phyloP scores from a whole-genome alignment of 2,113 vertebrate genomes.

The Callocephalon fimbriatum region DNA sequence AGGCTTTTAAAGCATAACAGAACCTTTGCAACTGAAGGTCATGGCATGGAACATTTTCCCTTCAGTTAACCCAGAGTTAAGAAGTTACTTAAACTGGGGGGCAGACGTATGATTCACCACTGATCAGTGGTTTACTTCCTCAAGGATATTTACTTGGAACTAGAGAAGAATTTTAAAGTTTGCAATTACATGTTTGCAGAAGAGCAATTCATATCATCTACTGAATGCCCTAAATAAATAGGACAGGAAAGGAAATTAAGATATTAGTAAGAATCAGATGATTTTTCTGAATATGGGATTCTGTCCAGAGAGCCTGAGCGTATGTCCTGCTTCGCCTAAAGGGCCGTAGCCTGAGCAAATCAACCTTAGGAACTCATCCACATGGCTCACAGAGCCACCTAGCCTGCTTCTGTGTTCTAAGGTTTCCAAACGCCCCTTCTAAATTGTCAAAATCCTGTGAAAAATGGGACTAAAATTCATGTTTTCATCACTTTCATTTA shows the following conservation, averaged over 20 bases:
- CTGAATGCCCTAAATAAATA: constrained; percentile 16
- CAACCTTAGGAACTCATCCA: not conserved
- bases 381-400: not conserved
- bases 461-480: not conserved
- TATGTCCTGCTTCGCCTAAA: not conserved
- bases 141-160: constrained; percentile 16
- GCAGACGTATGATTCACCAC: not conserved
- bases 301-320: not conserved
- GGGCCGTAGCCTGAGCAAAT: not conserved
- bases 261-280: not conserved
- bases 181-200: constrained; percentile 12
- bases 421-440: not conserved
- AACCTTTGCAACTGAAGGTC: constrained; percentile 1
- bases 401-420: not conserved
- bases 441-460: not conserved
- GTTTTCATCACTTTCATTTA: not conserved
- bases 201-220: not conserved
- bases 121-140: constrained; percentile 31
- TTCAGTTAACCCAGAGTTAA: constrained; percentile 2
- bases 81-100: not conserved
- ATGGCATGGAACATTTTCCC: constrained; percentile 6
- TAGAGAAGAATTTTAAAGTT: constrained; percentile 7
- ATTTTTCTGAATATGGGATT: constrained; percentile 4
- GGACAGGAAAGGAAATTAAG: constrained; percentile 36
- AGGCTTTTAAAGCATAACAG: not conserved